A percentile compares a stretch with the other conserved stretches of the same genome.
Conservation (phyloP, 2,888 invertebrate genomes). For the Phasia obesa region DNA sequence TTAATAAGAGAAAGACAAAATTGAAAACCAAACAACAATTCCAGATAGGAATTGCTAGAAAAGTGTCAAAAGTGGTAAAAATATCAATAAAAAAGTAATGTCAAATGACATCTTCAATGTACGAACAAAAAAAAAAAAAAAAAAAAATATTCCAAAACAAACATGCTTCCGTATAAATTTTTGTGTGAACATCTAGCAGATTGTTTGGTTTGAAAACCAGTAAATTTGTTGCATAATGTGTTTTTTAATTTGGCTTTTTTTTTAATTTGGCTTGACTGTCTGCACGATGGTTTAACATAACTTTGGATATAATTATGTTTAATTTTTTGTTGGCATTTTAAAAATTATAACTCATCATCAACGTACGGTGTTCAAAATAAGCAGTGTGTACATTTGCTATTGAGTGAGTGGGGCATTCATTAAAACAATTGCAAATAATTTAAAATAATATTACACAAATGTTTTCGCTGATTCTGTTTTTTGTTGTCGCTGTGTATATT, state of each 20-base stretch:
- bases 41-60: background rate
- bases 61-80: too few relatives aligned
- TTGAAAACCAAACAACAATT: constrained; percentile 23
- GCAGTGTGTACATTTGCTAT: background rate
- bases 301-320: constrained; percentile 10
- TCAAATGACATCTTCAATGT: constrained; percentile 35
- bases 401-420: background rate
- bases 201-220: background rate
- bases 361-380: constrained; percentile 22
- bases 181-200: constrained; percentile 25
- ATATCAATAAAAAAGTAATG: too few relatives aligned
- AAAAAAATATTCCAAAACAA: constrained; percentile 1
- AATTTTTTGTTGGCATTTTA: constrained; percentile 9
- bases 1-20: constrained; percentile 14
- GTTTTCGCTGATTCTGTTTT: constrained; percentile 22
- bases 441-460: constrained; percentile 8
- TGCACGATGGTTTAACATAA: background rate
- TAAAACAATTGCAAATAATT: constrained; percentile 37
- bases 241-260: background rate
- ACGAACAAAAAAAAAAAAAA: constrained; percentile 13
- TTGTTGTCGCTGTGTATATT: constrained; percentile 1
- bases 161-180: constrained; percentile 61
- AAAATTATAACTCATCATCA: constrained; percentile 30
- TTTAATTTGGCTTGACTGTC: background rate
- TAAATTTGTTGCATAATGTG: constrained; percentile 40